phyloP scores from a whole-genome alignment of 2,888 invertebrate species.

The Shargacucullia verbasci region DNA sequence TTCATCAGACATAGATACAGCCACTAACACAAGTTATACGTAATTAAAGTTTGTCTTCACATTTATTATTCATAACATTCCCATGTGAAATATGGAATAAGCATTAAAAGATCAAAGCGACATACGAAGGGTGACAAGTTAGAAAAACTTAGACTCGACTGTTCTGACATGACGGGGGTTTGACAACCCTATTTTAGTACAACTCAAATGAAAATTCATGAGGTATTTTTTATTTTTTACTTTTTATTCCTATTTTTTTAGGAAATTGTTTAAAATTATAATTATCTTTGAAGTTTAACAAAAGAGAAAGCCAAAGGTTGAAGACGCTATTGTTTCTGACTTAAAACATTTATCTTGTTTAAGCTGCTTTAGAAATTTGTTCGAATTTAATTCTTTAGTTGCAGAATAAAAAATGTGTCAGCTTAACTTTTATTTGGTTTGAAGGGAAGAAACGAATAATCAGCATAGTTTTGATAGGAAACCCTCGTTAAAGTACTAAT shows the following conservation, averaged over 20 bases:
- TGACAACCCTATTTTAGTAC: conserved; percentile 71
- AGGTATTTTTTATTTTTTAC: conserved; percentile 23
- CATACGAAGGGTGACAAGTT: conserved; percentile 62
- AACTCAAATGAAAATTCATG: conserved; percentile 50
- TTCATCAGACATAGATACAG: no score
- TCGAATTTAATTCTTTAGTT: conserved; percentile 29
- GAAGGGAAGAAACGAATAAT: no score
- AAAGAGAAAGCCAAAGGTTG: conserved; percentile 50
- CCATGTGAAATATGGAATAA: conserved; percentile 63
- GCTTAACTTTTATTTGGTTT: no score
- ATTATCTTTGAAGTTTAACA: conserved; percentile 55
- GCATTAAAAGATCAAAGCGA: conserved; percentile 65
- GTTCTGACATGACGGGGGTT: conserved; percentile 64
- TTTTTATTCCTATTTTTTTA: conserved; percentile 27
- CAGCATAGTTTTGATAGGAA: no score
- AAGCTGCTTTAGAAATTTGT: conserved; percentile 37
- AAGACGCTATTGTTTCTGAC: conserved; percentile 51
- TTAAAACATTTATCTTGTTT: conserved; percentile 55
- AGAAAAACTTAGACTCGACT: conserved; percentile 59
- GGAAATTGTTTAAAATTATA: conserved; percentile 52
- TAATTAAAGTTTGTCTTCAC: conserved; percentile 51
- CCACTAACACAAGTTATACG: conserved; percentile 17
- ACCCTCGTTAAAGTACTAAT: no score
- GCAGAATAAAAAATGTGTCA: conserved; percentile 28
- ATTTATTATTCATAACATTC: conserved; percentile 58